phyloP scores from a whole-genome alignment of 2,113 vertebrate genomes.

The Chelonoidis abingdonii region DNA sequence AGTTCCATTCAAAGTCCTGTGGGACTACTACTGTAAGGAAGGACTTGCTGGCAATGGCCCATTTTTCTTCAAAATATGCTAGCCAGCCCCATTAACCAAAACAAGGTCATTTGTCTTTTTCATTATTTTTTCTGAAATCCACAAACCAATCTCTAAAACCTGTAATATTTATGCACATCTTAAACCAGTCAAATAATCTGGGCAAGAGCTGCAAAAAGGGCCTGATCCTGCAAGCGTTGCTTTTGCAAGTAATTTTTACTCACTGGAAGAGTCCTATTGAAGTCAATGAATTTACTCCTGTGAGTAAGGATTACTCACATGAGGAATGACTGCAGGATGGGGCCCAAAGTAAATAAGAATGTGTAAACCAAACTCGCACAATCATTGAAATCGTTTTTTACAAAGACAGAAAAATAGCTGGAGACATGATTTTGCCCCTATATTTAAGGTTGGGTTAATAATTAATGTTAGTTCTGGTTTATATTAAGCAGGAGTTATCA shows the following conservation, averaged over 20 bases:
- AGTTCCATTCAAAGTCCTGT: background rate
- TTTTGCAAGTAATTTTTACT: background rate
- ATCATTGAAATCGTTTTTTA: slow-evolving; percentile 40
- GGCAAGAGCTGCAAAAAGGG: slow-evolving; percentile 3
- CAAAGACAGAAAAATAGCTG: slow-evolving; percentile 58
- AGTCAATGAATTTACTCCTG: background rate
- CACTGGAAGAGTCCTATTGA: background rate
- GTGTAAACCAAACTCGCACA: slow-evolving; percentile 36
- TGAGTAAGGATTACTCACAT: background rate
- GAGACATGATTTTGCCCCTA: slow-evolving; percentile 56
- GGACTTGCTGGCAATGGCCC: background rate
- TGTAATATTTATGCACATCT: slow-evolving; percentile 8
- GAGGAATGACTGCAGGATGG: background rate
- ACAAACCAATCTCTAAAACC: background rate
- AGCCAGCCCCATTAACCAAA: background rate
- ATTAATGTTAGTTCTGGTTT: slow-evolving; percentile 49
- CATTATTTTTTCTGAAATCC: background rate
- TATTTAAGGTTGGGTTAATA: slow-evolving; percentile 70
- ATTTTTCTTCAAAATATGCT: background rate
- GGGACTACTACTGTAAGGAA: background rate
- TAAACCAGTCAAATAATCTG: slow-evolving; percentile 4
- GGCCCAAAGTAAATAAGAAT: slow-evolving; percentile 20
- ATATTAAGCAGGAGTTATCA: slow-evolving; percentile 33
- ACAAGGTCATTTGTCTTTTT: background rate
- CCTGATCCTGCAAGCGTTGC: background rate